Evolutionary conservation across 2,888 invertebrate genomes (phyloP).

Genomic region (Eurois occulta): DNA sequence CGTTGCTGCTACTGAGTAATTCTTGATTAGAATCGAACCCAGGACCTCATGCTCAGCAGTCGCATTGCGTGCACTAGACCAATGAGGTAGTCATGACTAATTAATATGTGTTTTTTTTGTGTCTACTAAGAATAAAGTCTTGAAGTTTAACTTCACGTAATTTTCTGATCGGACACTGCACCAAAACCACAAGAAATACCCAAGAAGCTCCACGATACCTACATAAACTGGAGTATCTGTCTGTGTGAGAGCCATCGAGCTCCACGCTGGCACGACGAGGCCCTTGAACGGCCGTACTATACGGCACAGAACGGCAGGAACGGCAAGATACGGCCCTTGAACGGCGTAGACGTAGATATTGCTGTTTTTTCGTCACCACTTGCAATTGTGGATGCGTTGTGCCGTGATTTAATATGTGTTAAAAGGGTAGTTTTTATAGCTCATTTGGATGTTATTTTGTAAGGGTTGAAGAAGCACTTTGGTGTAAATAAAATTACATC

Average conservation of each 20-base stretch:
- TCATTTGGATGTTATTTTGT: conserved; percentile 9
- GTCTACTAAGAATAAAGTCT: background rate
- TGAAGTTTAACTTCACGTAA: background rate
- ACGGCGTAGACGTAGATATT: conserved; percentile 46
- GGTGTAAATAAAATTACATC: background rate
- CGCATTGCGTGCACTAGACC: too few relatives aligned
- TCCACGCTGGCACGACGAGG: conserved; percentile 32
- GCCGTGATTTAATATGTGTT: conserved; percentile 42
- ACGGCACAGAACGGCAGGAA: conserved; percentile 27
- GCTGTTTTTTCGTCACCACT: conserved; percentile 48
- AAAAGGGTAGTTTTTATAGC: conserved; percentile 9
- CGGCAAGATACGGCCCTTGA: conserved; percentile 50
- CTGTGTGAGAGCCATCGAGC: conserved; percentile 54
- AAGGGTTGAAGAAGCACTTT: background rate
- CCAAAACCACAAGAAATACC: conserved; percentile 23
- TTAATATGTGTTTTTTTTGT: background rate
- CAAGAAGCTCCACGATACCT: conserved; percentile 31
- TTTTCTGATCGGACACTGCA: conserved; percentile 7
- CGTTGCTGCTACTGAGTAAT: background rate
- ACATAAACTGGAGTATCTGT: conserved; percentile 45
- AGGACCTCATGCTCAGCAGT: too few relatives aligned
- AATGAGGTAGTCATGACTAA: too few relatives aligned
- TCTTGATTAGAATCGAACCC: background rate
- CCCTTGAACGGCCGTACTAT: conserved; percentile 45
- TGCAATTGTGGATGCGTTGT: conserved; percentile 30